phyloP scores from a whole-genome alignment of 2,797 vertebrate species.

The Eospalax fontanierii region DNA sequence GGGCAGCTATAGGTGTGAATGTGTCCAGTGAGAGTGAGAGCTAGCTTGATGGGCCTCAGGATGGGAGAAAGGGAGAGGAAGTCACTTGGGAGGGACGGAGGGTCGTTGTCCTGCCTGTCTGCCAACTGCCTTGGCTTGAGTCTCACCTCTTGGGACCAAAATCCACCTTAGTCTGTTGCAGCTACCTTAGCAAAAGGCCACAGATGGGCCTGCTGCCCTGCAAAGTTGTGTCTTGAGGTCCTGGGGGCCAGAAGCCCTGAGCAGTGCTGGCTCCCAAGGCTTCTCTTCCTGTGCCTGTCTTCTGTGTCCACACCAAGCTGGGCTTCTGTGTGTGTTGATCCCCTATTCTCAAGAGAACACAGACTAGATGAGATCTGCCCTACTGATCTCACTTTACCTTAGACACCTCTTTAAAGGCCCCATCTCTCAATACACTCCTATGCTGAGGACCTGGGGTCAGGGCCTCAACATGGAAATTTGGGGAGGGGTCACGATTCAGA shows the following conservation, averaged over 20 bases:
- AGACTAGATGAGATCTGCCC: not conserved
- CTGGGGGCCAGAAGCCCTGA: no score
- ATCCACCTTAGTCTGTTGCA: accelerated
- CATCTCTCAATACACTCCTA: not conserved
- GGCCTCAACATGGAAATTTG: accelerated
- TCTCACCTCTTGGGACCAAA: accelerated
- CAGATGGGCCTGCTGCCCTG: accelerated
- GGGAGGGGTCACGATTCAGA: not conserved
- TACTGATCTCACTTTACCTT: not conserved
- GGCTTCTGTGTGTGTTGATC: no score
- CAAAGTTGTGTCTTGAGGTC: not conserved
- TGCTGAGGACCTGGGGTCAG: not conserved
- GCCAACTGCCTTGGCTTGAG: not conserved
- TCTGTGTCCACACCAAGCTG: accelerated
- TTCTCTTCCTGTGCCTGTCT: accelerated
- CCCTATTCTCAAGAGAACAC: not conserved
- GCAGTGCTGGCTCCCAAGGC: accelerated
- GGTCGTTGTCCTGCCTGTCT: accelerated
- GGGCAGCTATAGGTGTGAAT: not conserved
- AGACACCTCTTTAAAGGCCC: not conserved
- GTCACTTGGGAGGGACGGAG: accelerated
- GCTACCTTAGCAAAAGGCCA: accelerated
- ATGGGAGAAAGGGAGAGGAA: not conserved
- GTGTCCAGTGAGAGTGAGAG: accelerated
- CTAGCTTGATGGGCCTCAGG: not conserved